Evolutionary conservation across 2,113 vertebrate species (phyloP), one percentile per base, ranked within the genome.

Genomic region (Dasyprocta punctata): DNA sequence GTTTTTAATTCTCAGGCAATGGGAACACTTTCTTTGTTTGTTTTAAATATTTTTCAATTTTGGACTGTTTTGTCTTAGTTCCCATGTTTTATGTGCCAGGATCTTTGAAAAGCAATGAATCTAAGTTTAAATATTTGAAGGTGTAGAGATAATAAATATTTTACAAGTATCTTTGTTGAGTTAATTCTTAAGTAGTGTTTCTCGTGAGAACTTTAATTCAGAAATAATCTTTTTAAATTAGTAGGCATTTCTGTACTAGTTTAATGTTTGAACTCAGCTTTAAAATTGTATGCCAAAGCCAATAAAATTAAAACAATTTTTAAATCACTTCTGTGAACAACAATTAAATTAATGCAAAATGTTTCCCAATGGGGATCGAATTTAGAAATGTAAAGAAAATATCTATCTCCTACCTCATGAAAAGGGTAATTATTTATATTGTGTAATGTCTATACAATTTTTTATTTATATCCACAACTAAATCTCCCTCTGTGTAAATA

Each of bases 181-280:
- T 20, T 58, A 71, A 4, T n/a, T 63, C 22, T 52, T 78, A 95
- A 92, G 54, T 33, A 12, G 8, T 30, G 33, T 67, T 80, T 94
- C 20, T 89, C 14, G 2, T 56, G 7, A 60, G 77, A 94, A 54
- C 30, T 10, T 77, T 63, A 83, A 92, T 60, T 78, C 13, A 73
- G 16, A 87, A 94, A 87, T 33, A 67, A 36, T 73, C 47, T 88
- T 91, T 85, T 91, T 85, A 28, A 80, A 44, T 30, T 90, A 81
- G n/a, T 81, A 54, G 41, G 61, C 60, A 95, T 71, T 5, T 7
- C 6, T 75, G 19, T 20, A 28, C 2, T 58, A 44, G 4, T 28
- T 13, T n/a, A 67, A 44, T 85, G 3, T 93, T 91, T 58, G 22
- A 41, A 56, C 30, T 86, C 16, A 85, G 7, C 14, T 96, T 75